Evolutionary conservation across 1,140 invertebrate genomes (phyloP).

Genomic region (Procambarus virginalis): DNA sequence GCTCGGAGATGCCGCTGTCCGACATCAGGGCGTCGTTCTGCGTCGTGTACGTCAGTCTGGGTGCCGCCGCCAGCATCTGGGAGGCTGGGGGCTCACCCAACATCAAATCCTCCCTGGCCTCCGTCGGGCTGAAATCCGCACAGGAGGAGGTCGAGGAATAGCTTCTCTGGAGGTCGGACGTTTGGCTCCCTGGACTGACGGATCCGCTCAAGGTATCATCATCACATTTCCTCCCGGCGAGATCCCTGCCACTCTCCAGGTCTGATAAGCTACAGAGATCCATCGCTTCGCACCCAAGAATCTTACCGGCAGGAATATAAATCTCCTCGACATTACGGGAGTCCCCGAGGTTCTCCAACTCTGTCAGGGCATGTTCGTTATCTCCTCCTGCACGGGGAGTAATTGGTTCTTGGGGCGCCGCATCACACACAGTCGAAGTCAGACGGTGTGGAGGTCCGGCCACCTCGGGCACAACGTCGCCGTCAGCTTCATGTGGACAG

Average conservation of each 20-base stretch:
- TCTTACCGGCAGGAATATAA: slow-evolving; percentile 32
- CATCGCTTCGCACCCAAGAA: neutral
- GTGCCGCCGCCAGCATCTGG: neutral
- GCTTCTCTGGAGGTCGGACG: slow-evolving; percentile 2
- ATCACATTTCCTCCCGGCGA: neutral
- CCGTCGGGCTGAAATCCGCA: slow-evolving; percentile 23
- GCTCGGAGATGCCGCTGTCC: slow-evolving; percentile 53
- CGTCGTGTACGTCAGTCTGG: neutral
- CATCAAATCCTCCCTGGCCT: slow-evolving; percentile 18
- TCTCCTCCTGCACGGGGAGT: neutral
- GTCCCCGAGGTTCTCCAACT: neutral
- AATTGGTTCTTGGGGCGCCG: neutral
- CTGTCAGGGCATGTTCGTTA: neutral
- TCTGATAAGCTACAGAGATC: neutral
- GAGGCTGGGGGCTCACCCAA: neutral
- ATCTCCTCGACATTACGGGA: slow-evolving; percentile 24
- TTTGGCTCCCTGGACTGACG: slow-evolving; percentile 17
- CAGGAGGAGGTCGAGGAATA: neutral
- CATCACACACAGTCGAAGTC: neutral
- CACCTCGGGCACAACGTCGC: neutral
- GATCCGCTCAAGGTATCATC: neutral
- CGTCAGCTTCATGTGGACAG: neutral
- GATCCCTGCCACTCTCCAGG: neutral
- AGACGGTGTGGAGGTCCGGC: too few relatives aligned
- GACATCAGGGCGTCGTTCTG: slow-evolving; percentile 46